Evolutionary conservation across 2,113 vertebrate genomes (phyloP).

Genomic region (Gallinago undulata): DNA sequence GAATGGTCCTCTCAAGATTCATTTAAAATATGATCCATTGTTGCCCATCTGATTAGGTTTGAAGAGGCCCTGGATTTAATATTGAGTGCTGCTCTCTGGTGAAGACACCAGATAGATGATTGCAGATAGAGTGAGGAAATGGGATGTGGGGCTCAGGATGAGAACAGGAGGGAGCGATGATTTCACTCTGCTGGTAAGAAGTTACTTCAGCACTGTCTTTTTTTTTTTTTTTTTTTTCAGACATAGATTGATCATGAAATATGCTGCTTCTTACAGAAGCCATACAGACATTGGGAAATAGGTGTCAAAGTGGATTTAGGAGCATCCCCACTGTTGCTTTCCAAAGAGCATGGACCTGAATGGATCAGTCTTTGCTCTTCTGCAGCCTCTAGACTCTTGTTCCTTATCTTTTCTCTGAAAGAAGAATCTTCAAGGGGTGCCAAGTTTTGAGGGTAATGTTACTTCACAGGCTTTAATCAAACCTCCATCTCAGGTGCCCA

Average conservation of each 20-base stretch:
- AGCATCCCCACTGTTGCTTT: neutral
- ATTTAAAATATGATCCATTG: neutral
- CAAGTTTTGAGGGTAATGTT: neutral
- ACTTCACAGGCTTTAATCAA: neutral
- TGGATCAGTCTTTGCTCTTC: neutral
- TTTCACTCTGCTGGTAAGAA: neutral
- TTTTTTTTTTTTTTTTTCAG: neutral
- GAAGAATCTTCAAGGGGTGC: neutral
- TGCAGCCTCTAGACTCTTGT: neutral
- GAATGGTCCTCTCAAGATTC: neutral
- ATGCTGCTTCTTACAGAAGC: neutral
- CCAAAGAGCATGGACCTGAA: neutral
- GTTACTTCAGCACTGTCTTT: neutral
- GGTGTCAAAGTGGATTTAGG: neutral
- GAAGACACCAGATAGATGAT: accelerated
- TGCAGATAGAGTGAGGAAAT: neutral
- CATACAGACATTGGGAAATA: neutral
- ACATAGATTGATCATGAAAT: neutral
- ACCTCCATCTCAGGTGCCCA: neutral
- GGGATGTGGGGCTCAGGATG: neutral
- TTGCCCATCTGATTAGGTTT: neutral
- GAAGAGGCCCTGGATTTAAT: neutral
- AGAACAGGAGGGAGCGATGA: neutral
- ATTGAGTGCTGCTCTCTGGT: neutral
- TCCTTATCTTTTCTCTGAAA: neutral